Evolutionary conservation across 2,888 invertebrate species (phyloP), one percentile per base, ranked within the genome.

Genomic region (Gonocerus acuteangulatus): DNA sequence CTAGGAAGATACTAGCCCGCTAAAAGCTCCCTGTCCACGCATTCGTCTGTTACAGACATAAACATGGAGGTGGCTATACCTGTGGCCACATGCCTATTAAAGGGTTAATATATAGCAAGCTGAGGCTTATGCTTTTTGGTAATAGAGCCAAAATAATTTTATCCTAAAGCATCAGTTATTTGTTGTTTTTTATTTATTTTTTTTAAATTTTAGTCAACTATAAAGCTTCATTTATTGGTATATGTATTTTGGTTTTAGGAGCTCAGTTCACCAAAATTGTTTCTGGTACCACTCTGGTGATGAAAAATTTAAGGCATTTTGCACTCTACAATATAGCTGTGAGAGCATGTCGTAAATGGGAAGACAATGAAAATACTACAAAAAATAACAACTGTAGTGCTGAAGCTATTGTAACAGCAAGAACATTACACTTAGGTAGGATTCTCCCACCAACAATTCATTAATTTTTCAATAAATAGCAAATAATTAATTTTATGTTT

Each of bases 281-380:
- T 27, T 15, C 16, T 47, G 52, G 59, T n/a, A 59, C 34, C 22
- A 42, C 32, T 16, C 76, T 82, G 69, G 78, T 79, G 7, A 79
- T 88, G 65, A 74, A 72, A 42, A 77, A 82, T 34, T 76, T 93
- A 68, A 83, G 82, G 7, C 92, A 93, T 76, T 92, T 83, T 74
- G 83, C 88, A 0, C 78, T 80, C 69, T 92, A 93, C 75, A 82
- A 82, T 16, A 82, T 92, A 60, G 80, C 78, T 67, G 82, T 93
- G 51, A 80, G 81, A 73, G 91, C 89, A 2, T 93, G 92, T 69
- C 82, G 90, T n/a, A 79, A 80, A 68, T 73, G 73, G 62, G 68
- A 68, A 9, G 42, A 69, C 62, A 80, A 60, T 18, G 68, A 69
- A 52, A 44, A 60, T 15, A 45, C 64, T 62, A 48, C 54, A 11